phyloP scores from a whole-genome alignment of 2,113 vertebrate genomes.

The Pantherophis guttatus region DNA sequence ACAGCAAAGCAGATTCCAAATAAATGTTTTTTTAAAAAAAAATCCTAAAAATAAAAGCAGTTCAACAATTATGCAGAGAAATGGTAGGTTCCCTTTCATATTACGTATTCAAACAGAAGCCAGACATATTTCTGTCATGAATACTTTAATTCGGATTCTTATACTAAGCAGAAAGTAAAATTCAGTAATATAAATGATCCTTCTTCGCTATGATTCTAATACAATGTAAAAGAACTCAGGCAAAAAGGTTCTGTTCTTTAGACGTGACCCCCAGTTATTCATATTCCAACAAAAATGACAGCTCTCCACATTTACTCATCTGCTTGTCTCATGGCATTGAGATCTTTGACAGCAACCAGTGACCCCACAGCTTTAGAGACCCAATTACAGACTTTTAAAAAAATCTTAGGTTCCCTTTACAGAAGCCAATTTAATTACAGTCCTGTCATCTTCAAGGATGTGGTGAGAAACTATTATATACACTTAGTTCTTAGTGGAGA shows the following conservation, averaged over 20 bases:
- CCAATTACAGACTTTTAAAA: not conserved
- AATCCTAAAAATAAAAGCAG: not conserved
- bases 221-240: not conserved
- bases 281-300: not conserved
- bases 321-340: not conserved
- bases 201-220: not conserved
- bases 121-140: not conserved
- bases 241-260: not conserved
- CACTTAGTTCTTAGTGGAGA: no score
- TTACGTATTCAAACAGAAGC: not conserved
- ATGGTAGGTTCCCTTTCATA: not conserved
- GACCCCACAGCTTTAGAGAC: not conserved
- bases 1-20: not conserved
- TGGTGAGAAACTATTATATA: not conserved
- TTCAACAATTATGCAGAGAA: not conserved
- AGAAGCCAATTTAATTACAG: not conserved
- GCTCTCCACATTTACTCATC: not conserved
- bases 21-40: not conserved
- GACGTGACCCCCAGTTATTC: not conserved
- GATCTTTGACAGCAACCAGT: not conserved
- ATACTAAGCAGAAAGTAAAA: not conserved
- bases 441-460: not conserved
- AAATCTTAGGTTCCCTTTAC: not conserved
- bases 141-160: not conserved
- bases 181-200: not conserved